Conservation (phyloP, 2,888 invertebrate species). For the Lapara coniferarum region DNA sequence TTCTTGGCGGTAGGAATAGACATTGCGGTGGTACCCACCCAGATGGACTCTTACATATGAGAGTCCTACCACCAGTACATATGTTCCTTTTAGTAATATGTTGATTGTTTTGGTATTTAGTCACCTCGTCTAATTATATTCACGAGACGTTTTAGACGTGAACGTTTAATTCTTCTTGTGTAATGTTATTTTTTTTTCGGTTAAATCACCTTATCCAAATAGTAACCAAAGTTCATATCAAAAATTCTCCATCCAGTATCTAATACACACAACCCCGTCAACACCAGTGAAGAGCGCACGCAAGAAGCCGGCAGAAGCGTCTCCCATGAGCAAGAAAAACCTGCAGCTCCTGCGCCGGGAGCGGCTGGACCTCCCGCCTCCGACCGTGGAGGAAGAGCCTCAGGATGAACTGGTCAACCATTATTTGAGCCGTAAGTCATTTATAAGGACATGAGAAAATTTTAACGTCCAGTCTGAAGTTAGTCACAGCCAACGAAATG, state of each 20-base stretch:
- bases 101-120: not conserved
- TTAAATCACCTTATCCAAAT: no score
- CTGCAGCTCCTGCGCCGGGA: slow-evolving; percentile 76
- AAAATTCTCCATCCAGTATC: slow-evolving; percentile 48
- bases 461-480: no score
- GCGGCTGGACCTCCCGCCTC: slow-evolving; percentile 62
- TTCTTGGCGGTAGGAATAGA: no score
- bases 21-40: no score
- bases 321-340: slow-evolving; percentile 80
- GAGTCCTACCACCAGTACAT: no score
- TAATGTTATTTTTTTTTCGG: no score
- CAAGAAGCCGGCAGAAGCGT: slow-evolving; percentile 56
- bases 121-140: not conserved
- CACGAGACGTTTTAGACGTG: no score
- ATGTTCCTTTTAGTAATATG: no score
- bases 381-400: slow-evolving; percentile 41
- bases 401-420: slow-evolving; percentile 71
- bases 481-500: no score
- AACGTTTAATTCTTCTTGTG: no score
- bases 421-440: slow-evolving; percentile 69
- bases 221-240: no score
- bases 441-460: not conserved
- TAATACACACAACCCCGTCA: slow-evolving; percentile 56
- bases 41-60: no score
- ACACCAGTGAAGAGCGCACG: slow-evolving; percentile 61